Percentiles rank a stretch among this genome's conserved stretches.
phyloP scores from a whole-genome alignment of 2,888 invertebrate species.

The Venusia cambrica region DNA sequence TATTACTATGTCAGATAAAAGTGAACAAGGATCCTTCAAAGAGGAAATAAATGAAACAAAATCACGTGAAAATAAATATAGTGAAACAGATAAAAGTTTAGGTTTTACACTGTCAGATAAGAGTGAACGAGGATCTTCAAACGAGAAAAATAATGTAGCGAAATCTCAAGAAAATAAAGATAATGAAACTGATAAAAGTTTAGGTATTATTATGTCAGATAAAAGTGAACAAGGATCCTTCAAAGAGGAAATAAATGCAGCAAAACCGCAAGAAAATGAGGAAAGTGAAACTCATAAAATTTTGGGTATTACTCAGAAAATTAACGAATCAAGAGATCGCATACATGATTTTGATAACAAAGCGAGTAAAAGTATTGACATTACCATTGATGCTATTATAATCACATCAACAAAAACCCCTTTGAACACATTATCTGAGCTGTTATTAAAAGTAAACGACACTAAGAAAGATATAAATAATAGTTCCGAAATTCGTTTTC shows the following conservation, averaged over 20 bases:
- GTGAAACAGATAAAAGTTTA: too few relatives aligned
- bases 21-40: too few relatives aligned
- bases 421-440: conserved; percentile 1
- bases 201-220: too few relatives aligned
- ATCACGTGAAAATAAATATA: too few relatives aligned
- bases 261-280: too few relatives aligned
- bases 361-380: background rate
- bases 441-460: background rate
- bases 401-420: background rate
- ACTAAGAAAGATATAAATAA: background rate
- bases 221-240: too few relatives aligned
- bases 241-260: too few relatives aligned
- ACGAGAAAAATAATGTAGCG: background rate
- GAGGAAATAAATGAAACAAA: too few relatives aligned
- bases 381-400: background rate
- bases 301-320: conserved; percentile 1
- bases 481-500: background rate
- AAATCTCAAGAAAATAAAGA: background rate
- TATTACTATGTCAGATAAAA: too few relatives aligned
- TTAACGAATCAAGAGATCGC: conserved; percentile 1
- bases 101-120: too few relatives aligned
- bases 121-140: too few relatives aligned
- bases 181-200: background rate
- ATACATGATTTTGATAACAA: background rate
- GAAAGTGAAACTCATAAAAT: background rate